Base-by-base conservation (phyloP, 2,797 vertebrate genomes). In the Peromyscus melanophrys region DNA sequence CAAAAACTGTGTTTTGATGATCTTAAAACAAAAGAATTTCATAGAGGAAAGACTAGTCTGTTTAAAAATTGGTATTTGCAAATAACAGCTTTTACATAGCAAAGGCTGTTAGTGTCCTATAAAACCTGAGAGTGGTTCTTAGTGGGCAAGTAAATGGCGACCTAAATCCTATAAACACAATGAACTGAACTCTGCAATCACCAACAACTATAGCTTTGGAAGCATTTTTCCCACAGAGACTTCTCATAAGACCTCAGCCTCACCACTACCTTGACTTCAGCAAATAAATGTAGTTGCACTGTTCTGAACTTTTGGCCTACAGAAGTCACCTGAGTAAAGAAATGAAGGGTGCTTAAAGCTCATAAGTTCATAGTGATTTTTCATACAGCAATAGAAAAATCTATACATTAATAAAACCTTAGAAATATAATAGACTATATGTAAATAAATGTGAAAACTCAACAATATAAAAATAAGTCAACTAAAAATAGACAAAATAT, bases 371-470 rank as follows among this genome's bases (percentile, higher is more conserved):
- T 67, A 1, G 67, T 31, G 14, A 88, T 75, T 88, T 88, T 23
- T 91, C 77, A 93, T 5, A 43, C 34, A 40, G 78, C 75, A 90
- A 92, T 25, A 90, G 31, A n/a, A 83, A 97, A 95, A 95, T 73
- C 46, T 16, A 61, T 37, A 76, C 11, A 82, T 52, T 49, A 13
- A 90, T 57, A 57, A 78, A 89, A 95, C 31, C 40, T 78, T 92
- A 11, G 46, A 78, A 73, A 87, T 65, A 46, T 11, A 87, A 92
- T 43, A 82, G 2, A 77, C 34, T 4, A 67, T 27, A 61, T 78
- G 4, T 37, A 82, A 86, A 65, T 7, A 90, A 90, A 19, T 65
- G 3, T 77, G 40, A 84, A 92, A 90, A 88, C 0, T 46, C 69
- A 96, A n/a, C 49, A 81, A n/a, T n/a, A 89, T 13, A 63, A 83